Evolutionary conservation across 2,888 invertebrate genomes (phyloP).

Genomic region (Sphaeridia pumilis): DNA sequence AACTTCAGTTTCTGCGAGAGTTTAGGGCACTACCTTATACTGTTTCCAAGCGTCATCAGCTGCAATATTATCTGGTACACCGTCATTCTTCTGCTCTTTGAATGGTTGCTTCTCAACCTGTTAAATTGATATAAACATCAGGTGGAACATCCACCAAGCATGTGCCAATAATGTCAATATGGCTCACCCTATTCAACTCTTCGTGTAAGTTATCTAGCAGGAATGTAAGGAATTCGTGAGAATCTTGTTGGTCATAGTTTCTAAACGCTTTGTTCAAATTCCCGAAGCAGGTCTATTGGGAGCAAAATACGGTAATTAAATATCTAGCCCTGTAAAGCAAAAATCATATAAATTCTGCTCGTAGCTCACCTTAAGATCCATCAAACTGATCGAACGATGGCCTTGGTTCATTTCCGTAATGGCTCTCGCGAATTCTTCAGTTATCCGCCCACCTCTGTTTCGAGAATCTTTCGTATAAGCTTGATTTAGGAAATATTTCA

Average conservation of each 20-base stretch:
- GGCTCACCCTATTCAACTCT: conserved; percentile 60
- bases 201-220: conserved; percentile 79
- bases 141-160: too few relatives aligned
- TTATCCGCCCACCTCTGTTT: conserved; percentile 54
- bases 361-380: conserved; percentile 67
- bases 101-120: conserved; percentile 32
- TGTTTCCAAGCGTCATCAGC: conserved; percentile 56
- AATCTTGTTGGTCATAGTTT: conserved; percentile 70
- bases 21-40: conserved; percentile 47
- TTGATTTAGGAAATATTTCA: conserved; percentile 62
- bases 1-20: too few relatives aligned
- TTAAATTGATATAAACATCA: too few relatives aligned
- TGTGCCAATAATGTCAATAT: neutral
- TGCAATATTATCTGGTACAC: conserved; percentile 37
- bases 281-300: conserved; percentile 5
- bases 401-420: conserved; percentile 70
- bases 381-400: conserved; percentile 63
- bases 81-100: conserved; percentile 37
- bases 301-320: too few relatives aligned
- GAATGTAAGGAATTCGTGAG: conserved; percentile 79
- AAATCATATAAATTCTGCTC: too few relatives aligned
- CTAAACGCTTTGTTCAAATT: conserved; percentile 38
- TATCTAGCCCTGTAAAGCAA: too few relatives aligned
- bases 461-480: conserved; percentile 47
- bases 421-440: conserved; percentile 70